A percentile compares a stretch with the other conserved stretches of the same genome.
These are phyloP conservation scores for Seira musarum DNA, from an alignment of 2,888 invertebrate species.

Conservation along the genomic window DNA sequence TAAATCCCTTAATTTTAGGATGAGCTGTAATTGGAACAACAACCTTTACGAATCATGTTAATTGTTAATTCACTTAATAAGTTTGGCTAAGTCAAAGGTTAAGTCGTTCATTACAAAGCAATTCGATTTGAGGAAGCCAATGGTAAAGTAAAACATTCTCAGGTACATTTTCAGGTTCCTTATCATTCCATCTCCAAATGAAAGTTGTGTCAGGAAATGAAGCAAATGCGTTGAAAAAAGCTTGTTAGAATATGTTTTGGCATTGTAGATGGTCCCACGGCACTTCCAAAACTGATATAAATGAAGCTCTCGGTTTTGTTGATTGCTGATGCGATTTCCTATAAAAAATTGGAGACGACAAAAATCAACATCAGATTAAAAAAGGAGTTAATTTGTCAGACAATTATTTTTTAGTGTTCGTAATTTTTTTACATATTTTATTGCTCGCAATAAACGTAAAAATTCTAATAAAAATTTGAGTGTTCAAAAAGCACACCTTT, in stretches of 20 bases:
- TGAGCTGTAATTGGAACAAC: constrained; percentile 51
- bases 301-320: constrained; percentile 58
- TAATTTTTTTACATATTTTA: neutral
- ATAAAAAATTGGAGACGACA: neutral
- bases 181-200: constrained; percentile 69
- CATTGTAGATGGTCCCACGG: constrained; percentile 29
- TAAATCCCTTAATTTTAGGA: constrained; percentile 61
- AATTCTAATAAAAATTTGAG: too few species aligned
- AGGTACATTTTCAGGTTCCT: constrained; percentile 48
- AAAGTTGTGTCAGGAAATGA: constrained; percentile 56
- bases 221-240: constrained; percentile 56
- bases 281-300: constrained; percentile 65
- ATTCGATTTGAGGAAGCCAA: constrained; percentile 70
- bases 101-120: too few species aligned
- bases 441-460: too few species aligned
- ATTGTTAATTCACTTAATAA: too few species aligned
- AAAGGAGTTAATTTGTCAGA: constrained; percentile 45
- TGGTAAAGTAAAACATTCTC: constrained; percentile 63
- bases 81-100: too few species aligned
- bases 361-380: neutral
- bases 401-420: neutral
- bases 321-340: constrained; percentile 55
- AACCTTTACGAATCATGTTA: constrained; percentile 29
- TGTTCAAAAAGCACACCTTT: constrained; percentile 4
- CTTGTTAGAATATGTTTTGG: constrained; percentile 30